Base-by-base conservation (phyloP, 2,113 vertebrate genomes). In the Hemichromis elongatus region DNA sequence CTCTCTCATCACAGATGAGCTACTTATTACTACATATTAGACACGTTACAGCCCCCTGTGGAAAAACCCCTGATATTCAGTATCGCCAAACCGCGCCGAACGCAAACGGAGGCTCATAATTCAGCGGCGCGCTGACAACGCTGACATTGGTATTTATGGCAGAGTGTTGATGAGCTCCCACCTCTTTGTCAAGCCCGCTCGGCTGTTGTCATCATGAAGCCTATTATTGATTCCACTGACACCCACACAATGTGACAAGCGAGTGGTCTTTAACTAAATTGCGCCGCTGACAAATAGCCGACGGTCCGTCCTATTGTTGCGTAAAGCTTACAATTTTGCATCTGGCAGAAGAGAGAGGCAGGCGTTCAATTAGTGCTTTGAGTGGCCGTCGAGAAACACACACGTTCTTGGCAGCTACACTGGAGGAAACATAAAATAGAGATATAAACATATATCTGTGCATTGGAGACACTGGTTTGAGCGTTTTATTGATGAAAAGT, bases 161-260 rank as follows among this genome's bases (percentile, higher is more conserved):
- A 12, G 61, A 54, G 82, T 5, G 88, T 30, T 88, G 90, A 92
- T 84, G 93, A 92, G 90, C 53, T 86, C 85, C 89, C 86, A 40
- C 92, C 90, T 90, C 84, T 85, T 53, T 54, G 86, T 86, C 88
- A 79, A 80, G 86, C 91, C 81, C 7, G 79, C 86, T 85, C n/a
- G 10, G 82, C 82, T 84, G 80, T 83, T 88, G 92, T 91, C 88
- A 88, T 92, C 88, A 79, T 56, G 86, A 91, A 81, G 89, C 79
- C 89, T 80, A 66, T 90, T 92, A 94, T 91, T 88, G 93, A 94
- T 93, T 90, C 93, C 75, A 42, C 81, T 80, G 89, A 93, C 93
- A 89, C 89, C 90, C 92, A 86, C 86, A 91, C 89, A 91, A 88
- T 88, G 89, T 88, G 89, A 91, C 88, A 88, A 91, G 86, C 30